Evolutionary conservation across 2,113 vertebrate species (phyloP).

Genomic region (Ifrita kowaldi): DNA sequence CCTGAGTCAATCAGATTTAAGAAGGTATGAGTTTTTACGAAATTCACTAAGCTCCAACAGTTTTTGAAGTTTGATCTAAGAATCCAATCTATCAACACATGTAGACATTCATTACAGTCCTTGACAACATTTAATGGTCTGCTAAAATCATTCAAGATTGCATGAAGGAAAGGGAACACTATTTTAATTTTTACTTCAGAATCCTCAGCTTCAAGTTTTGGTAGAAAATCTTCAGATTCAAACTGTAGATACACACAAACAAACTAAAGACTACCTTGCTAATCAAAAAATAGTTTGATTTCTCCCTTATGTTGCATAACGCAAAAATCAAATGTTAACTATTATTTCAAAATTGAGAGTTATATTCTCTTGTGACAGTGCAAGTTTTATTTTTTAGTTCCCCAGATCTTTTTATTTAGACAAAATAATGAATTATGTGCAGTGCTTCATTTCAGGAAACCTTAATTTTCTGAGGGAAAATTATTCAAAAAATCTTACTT

Average conservation of each 20-base stretch:
- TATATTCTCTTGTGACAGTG: neutral
- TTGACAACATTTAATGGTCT: neutral
- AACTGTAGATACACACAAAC: neutral
- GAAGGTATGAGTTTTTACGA: slow-evolving; percentile 18
- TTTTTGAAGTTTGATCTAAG: slow-evolving; percentile 24
- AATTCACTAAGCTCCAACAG: neutral
- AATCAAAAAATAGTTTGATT: neutral
- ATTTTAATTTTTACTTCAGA: neutral
- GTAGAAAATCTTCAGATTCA: neutral
- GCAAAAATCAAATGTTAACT: neutral
- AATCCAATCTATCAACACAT: neutral
- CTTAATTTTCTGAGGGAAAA: neutral
- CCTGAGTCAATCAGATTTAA: slow-evolving; percentile 35
- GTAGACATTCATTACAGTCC: neutral
- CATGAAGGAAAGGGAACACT: neutral
- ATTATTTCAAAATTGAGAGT: neutral
- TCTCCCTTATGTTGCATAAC: neutral
- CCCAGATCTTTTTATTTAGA: neutral
- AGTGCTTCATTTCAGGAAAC: neutral
- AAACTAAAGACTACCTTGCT: neutral
- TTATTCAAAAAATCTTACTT: neutral
- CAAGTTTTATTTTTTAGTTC: neutral
- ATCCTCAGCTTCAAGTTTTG: neutral
- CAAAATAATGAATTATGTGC: neutral
- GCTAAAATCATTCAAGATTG: neutral